Evolutionary conservation across 1,140 invertebrate species (phyloP), one percentile per base, ranked within the genome.

Genomic region (Trachymyrmex septentrionalis): DNA sequence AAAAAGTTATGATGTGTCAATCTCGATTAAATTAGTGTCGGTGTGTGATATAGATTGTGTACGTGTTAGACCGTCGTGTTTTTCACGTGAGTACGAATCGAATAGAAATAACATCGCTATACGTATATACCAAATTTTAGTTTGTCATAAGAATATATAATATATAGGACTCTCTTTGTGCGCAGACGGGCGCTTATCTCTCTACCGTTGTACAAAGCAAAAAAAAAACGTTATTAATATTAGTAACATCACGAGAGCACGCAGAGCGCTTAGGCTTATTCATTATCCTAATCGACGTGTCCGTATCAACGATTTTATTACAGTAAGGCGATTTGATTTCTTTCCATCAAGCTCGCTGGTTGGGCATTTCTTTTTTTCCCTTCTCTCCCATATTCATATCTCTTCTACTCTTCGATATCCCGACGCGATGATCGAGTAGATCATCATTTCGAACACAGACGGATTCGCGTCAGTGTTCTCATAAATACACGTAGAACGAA

Each of bases 161-260:
- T 86, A 86, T 87, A 90, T 92, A 92, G 80, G 89, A 92, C 86
- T 84, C n/a, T 50, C 57, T 87, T 64, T 78, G 57, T 34, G 66
- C 63, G 57, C 84, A 82, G 86, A 78, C 69, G 81, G 86, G 90
- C 84, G 87, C 67, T 87, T 61, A 61, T 76, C 48, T 87, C 77
- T 92, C 88, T 93, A 93, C 82, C 88, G 87, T 89, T 91, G 88
- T 92, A 92, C 91, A 91, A 93, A 93, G 92, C 93, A 87, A 75
- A 78, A 91, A 91, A 87, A 67, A 78, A 91, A 91, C 86, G 88
- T 93, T 91, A 93, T 93, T 92, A 92, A 93, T 91, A 94, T 93
- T 92, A 92, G 90, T 91, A 91, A 92, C 90, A 91, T 88, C 87
- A 90, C 88, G 90, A 92, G 87, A 86, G 64, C 82, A 90, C 75